phyloP scores from a whole-genome alignment of 2,113 vertebrate species.

The Erythrocercus mccallii region DNA sequence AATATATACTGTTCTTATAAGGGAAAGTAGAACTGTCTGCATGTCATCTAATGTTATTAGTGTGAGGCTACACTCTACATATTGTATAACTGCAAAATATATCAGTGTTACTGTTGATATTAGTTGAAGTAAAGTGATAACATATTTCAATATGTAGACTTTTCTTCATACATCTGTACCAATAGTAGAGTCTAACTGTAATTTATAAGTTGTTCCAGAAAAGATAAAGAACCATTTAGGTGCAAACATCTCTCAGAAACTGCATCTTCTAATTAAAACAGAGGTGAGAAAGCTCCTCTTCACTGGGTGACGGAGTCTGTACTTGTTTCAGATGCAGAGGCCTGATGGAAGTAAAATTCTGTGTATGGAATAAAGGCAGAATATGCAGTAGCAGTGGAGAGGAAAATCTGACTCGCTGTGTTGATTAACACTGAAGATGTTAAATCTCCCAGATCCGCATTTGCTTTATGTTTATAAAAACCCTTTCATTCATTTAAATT shows the following conservation, averaged over 20 bases:
- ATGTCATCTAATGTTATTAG: slow-evolving; percentile 80
- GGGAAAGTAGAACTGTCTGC: slow-evolving; percentile 77
- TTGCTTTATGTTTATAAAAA: neutral
- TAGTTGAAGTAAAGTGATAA: slow-evolving; percentile 88
- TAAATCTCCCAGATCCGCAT: neutral
- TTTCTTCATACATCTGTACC: slow-evolving; percentile 78
- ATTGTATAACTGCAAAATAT: slow-evolving; percentile 85
- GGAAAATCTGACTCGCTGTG: neutral
- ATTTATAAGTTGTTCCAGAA: slow-evolving; percentile 80
- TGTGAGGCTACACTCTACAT: slow-evolving; percentile 82
- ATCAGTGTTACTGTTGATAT: slow-evolving; percentile 87
- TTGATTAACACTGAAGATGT: neutral
- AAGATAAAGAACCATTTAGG: slow-evolving; percentile 69
- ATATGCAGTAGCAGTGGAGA: neutral
- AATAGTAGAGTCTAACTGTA: slow-evolving; percentile 76
- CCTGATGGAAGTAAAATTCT: neutral
- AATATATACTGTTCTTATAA: slow-evolving; percentile 56
- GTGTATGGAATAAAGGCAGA: neutral
- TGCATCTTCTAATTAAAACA: neutral
- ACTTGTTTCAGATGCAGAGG: slow-evolving; percentile 1
- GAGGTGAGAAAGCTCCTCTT: slow-evolving; percentile 19
- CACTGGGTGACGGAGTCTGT: neutral
- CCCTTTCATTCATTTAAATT: slow-evolving; percentile 48
- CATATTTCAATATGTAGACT: slow-evolving; percentile 81
- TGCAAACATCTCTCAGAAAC: slow-evolving; percentile 20